Evolutionary conservation across 2,113 vertebrate species (phyloP), one percentile per base, ranked within the genome.

Genomic region (Glareola pratincola): DNA sequence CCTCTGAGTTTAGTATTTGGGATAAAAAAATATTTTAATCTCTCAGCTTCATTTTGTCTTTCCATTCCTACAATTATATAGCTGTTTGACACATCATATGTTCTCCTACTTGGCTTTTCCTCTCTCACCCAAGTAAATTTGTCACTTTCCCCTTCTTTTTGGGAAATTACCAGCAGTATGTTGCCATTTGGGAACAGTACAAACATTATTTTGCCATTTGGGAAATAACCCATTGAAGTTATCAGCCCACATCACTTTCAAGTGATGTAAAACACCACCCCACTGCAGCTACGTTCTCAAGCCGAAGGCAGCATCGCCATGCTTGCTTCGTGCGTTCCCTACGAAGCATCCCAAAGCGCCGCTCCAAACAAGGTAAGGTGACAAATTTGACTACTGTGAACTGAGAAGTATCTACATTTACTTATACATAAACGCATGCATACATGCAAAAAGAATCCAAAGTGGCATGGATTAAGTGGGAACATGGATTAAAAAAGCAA

Each of bases 381-480:
- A 50, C 17, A 77, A 54, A 51, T 62, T 32, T 56, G 23, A 32
- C 30, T 54, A 21, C 26, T 64, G 30, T 36, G 29, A 54, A 30
- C 32, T 24, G 43, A 26, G 2, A 43, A 1, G 1, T 6, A 39
- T 26, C 64, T 67, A 96, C 27, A 48, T 14, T 71, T 60, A 45
- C 29, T 68, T 50, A 74, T 88, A 83, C 45, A 63, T 51, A 54
- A 57, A 86, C 15, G 6, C 57, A 80, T 92, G 29, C 75, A 36
- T 18, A 12, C 57, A 26, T 10, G 7, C 11, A 51, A 77, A 77
- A 68, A 79, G 77, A 56, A 84, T 54, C 43, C 85, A 50, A 90
- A 76, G 66, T 45, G 50, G 50, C 67, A 92, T 24, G 43, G 94
- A 83, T 92, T 92, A 96, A 87, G 43, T 69, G 90, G 34, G 59